Evolutionary conservation across 2,113 vertebrate species (phyloP).

Genomic region (Fulmarus glacialis): DNA sequence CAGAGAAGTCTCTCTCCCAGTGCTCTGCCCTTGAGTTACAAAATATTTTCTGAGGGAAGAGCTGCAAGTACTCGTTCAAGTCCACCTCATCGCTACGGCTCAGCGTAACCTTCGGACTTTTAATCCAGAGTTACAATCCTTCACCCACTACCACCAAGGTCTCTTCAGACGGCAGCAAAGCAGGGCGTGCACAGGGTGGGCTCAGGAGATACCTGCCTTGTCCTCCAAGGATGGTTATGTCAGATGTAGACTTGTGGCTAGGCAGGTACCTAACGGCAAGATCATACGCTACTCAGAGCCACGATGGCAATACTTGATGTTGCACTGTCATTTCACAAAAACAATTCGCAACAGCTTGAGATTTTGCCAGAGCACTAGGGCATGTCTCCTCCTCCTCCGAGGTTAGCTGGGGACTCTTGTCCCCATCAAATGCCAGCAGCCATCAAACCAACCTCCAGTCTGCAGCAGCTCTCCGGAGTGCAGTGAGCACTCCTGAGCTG

Average conservation of each 20-base stretch:
- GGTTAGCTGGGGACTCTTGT: background rate
- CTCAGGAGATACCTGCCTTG: background rate
- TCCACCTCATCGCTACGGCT: background rate
- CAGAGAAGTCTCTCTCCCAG: background rate
- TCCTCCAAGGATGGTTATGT: background rate
- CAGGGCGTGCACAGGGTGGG: background rate
- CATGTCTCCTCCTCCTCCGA: background rate
- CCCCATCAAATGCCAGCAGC: background rate
- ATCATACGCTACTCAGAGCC: background rate
- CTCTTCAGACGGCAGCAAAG: background rate
- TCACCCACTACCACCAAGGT: background rate
- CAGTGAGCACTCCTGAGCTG: background rate
- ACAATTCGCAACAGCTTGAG: background rate
- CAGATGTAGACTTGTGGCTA: background rate
- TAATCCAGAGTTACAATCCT: rapidly evolving
- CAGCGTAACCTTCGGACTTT: background rate
- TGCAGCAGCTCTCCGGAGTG: background rate
- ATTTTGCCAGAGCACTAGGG: background rate
- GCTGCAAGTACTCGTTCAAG: background rate
- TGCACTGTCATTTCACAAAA: background rate
- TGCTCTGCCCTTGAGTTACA: background rate
- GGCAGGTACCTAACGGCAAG: background rate
- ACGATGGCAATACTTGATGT: background rate
- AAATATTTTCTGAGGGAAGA: background rate
- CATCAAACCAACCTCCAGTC: background rate